These are phyloP conservation scores for Brachionus rotundiformis DNA, from an alignment of 1,140 invertebrate genomes.

Conservation along the genomic window DNA sequence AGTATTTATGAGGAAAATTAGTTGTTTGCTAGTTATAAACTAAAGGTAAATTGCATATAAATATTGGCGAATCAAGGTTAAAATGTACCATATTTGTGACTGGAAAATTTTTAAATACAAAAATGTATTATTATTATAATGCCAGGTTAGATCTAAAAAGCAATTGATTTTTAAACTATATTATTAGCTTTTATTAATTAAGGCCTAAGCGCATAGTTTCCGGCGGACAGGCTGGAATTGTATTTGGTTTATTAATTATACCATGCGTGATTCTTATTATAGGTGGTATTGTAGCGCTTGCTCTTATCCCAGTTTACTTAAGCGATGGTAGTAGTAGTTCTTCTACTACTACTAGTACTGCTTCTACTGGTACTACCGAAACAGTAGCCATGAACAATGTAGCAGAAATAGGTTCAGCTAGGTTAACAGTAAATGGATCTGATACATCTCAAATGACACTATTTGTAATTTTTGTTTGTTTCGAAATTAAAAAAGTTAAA, in stretches of 20 bases:
- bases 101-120: not conserved
- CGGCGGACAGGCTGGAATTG: no score
- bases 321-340: not conserved
- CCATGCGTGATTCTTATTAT: not conserved
- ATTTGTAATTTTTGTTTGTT: not conserved
- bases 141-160: not conserved
- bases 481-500: not conserved
- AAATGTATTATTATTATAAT: not conserved
- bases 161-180: not conserved
- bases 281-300: not conserved
- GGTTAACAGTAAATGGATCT: not conserved
- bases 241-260: not conserved
- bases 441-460: not conserved
- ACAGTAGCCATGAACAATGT: not conserved
- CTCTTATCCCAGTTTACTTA: slow-evolving; percentile 10
- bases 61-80: not conserved
- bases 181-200: not conserved
- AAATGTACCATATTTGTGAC: not conserved
- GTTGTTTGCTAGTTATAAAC: not conserved
- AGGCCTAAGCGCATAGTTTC: not conserved
- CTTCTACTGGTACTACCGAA: not conserved
- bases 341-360: not conserved
- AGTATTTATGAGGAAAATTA: not conserved
- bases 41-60: not conserved
- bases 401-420: not conserved